phyloP scores from a whole-genome alignment of 2,797 vertebrate genomes.

The Merluccius polli region DNA sequence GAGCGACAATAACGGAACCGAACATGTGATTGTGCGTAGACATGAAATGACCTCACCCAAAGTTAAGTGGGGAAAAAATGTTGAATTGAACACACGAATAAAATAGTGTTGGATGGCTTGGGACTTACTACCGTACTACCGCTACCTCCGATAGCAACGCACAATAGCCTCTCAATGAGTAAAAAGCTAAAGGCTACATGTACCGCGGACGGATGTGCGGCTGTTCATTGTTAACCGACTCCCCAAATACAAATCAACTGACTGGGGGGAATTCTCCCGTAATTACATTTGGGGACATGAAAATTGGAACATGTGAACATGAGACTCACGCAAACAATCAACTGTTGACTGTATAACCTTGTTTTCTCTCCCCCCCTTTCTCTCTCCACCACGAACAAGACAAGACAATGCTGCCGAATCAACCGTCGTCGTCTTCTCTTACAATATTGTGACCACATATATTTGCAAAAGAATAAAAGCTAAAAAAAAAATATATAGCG shows the following conservation, averaged over 20 bases:
- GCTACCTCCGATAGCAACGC: background rate
- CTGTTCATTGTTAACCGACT: constrained; percentile 1
- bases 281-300: constrained; percentile 47
- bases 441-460: no score
- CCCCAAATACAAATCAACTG: constrained; percentile 46
- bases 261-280: constrained; percentile 30
- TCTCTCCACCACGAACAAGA: no score
- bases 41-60: background rate
- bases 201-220: background rate
- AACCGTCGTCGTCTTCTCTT: no score
- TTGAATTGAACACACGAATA: no score
- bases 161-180: no score
- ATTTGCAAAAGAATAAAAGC: no score
- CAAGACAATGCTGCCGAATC: no score
- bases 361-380: background rate
- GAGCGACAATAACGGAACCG: background rate
- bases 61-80: background rate
- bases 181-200: background rate
- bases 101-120: no score
- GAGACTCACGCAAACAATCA: constrained; percentile 21
- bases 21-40: background rate
- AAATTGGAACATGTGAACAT: constrained; percentile 29
- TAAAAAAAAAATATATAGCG: background rate
- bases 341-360: background rate
- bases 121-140: background rate